Conservation (phyloP, 2,888 invertebrate genomes). For the Lasioglossum villosulum region DNA sequence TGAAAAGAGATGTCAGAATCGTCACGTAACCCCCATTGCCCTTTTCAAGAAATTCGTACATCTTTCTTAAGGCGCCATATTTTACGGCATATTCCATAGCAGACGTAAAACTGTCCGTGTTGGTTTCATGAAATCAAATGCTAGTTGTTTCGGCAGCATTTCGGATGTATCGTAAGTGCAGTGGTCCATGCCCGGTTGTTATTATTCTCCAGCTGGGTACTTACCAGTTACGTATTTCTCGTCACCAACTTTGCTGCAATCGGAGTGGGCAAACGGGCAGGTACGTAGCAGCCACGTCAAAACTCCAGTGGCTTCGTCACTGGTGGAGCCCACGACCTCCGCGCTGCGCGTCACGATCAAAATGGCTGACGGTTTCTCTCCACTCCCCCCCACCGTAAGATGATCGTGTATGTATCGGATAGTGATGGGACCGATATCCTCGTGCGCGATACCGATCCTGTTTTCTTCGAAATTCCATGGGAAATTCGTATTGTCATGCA, state of each 20-base stretch:
- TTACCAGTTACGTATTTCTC: slow-evolving; percentile 97
- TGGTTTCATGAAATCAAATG: slow-evolving; percentile 62
- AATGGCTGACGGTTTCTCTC: slow-evolving; percentile 86
- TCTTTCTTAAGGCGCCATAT: slow-evolving; percentile 79
- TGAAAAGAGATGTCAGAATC: slow-evolving; percentile 43
- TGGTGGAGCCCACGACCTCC: slow-evolving; percentile 90
- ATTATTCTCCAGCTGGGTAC: slow-evolving; percentile 89
- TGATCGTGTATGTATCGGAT: slow-evolving; percentile 45
- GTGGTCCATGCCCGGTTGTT: slow-evolving; percentile 86
- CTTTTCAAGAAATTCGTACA: slow-evolving; percentile 84
- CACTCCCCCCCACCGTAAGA: slow-evolving; percentile 26
- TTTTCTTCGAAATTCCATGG: slow-evolving; percentile 8
- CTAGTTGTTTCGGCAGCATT: slow-evolving; percentile 63
- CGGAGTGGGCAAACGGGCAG: slow-evolving; percentile 96
- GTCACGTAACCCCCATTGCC: slow-evolving; percentile 74
- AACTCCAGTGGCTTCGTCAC: slow-evolving; percentile 94
- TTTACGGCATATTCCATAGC: slow-evolving; percentile 73
- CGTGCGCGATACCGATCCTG: slow-evolving; percentile 15
- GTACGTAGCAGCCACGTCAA: slow-evolving; percentile 97
- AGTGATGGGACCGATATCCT: slow-evolving; percentile 43
- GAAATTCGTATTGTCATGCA: not conserved
- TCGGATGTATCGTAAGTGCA: slow-evolving; percentile 70
- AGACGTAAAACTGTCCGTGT: slow-evolving; percentile 67
- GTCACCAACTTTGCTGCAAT: slow-evolving; percentile 97
- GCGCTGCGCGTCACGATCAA: slow-evolving; percentile 91